Evolutionary conservation across 2,888 invertebrate species (phyloP).

Genomic region (Selenia dentaria): DNA sequence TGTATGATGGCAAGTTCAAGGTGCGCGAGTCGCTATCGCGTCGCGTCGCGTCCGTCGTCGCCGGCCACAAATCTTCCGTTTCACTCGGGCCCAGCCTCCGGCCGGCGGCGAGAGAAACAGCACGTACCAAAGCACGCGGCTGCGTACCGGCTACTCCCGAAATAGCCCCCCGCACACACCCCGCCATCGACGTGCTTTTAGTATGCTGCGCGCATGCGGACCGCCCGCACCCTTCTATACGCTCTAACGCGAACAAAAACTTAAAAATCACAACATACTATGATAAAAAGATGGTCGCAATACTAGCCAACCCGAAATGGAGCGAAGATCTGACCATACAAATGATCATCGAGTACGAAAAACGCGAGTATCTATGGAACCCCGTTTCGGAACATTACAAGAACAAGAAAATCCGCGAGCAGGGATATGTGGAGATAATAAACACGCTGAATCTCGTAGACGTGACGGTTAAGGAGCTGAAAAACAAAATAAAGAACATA

Average conservation of each 20-base stretch:
- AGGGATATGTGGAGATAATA: constrained; percentile 79
- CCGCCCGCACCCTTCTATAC: constrained; percentile 78
- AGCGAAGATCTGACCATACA: constrained; percentile 80
- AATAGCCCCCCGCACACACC: constrained; percentile 76
- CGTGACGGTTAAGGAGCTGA: constrained; percentile 79
- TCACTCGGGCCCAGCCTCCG: constrained; percentile 81
- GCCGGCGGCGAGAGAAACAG: constrained; percentile 77
- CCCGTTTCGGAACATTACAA: constrained; percentile 80
- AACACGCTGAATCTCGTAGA: constrained; percentile 75
- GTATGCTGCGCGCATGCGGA: constrained; percentile 85
- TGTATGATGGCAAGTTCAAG: constrained; percentile 34
- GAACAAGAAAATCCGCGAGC: constrained; percentile 79
- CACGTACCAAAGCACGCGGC: constrained; percentile 83
- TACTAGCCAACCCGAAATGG: constrained; percentile 80
- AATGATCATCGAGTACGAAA: constrained; percentile 81
- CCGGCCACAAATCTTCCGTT: constrained; percentile 81
- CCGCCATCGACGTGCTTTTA: constrained; percentile 84
- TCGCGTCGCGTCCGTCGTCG: constrained; percentile 36
- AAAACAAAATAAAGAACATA: constrained; percentile 82
- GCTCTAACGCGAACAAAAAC: constrained; percentile 58
- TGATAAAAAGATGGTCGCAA: constrained; percentile 77
- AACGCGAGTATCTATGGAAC: constrained; percentile 80
- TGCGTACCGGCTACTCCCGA: constrained; percentile 84
- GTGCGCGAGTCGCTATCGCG: constrained; percentile 41
- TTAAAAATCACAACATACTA: constrained; percentile 52